Conservation (phyloP, 2,888 invertebrate genomes). For the Tetramorium bicarinatum region DNA sequence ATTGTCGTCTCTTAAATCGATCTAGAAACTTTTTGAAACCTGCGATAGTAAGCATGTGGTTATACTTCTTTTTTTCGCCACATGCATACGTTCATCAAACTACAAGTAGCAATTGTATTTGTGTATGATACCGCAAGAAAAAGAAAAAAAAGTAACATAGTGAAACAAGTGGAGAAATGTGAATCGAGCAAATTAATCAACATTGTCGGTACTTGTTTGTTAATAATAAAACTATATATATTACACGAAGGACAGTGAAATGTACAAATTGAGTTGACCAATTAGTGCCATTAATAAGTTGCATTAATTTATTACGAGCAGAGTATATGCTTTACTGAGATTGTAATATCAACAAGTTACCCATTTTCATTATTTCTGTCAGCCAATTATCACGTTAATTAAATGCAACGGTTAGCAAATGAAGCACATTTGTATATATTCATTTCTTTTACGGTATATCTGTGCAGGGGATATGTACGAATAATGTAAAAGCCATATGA, state of each 20-base stretch:
- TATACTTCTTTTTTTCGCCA: conserved; percentile 1
- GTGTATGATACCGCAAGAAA: not conserved
- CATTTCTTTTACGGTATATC: conserved; percentile 12
- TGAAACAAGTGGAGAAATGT: not conserved
- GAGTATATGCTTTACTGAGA: conserved; percentile 27
- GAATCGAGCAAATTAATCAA: conserved; percentile 2
- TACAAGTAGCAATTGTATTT: not conserved
- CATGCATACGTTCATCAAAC: not conserved
- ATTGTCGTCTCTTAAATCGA: conserved; percentile 63
- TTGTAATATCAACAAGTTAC: conserved; percentile 55
- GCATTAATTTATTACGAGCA: conserved; percentile 48
- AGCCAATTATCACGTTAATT: conserved; percentile 48
- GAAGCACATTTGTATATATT: conserved; percentile 26
- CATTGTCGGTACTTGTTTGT: not conserved
- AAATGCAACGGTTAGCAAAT: conserved; percentile 47
- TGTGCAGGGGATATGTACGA: not conserved
- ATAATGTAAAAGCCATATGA: conserved; percentile 4
- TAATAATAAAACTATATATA: conserved; percentile 17
- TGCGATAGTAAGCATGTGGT: conserved; percentile 31
- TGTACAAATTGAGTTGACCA: conserved; percentile 42
- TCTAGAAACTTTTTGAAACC: conserved; percentile 60
- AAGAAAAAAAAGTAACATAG: not conserved
- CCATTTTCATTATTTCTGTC: conserved; percentile 55
- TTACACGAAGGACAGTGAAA: conserved; percentile 23
- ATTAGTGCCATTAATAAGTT: conserved; percentile 52